Base-by-base conservation (phyloP, 1,140 invertebrate species). In the Dolichoris vasculosae region DNA sequence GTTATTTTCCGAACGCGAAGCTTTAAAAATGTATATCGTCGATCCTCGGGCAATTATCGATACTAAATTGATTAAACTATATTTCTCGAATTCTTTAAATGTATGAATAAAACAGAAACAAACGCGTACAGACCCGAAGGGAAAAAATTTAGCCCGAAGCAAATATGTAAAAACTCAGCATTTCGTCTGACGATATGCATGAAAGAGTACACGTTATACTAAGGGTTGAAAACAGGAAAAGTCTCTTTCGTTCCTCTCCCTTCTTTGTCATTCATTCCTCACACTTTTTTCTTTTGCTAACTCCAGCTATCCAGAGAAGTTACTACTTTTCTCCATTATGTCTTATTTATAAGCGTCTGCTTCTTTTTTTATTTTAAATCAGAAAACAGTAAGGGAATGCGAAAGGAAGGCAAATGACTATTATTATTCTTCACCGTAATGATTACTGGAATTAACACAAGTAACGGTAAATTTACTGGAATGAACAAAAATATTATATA, bases 171-270 rank as follows among this genome's bases (percentile, higher is more conserved):
- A 32, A 48, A 13, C 64, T 38, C 46, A 46, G 30, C 71, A 32
- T 73, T 26, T 73, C 51, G 55, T 82, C 23, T 40, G n/a, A 83
- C n/a, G 73, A 26, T 59, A 63, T 75, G 83, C 32, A 79, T 69
- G 73, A 83, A 83, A 64, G 59, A 32, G n/a, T 71, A 79, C 75
- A 38, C 13, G 64, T 46, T 80, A 71, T 38, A 51, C 63, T 35
- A 79, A 79, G 46, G 30, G 43, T 30, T 69, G 46, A 64, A 67
- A 84, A 79, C 76, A 78, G 76, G 32, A 59, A 84, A 71, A 84
- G 48, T 84, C 76, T 69, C 35, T 78, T 59, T 80, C 79, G 40
- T 35, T 75, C 48, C 55, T 30, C 38, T 30, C 20, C 32, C 20
- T 67, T 59, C 46, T 71, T 51, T 71, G 59, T 79, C 83, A n/a